phyloP scores from a whole-genome alignment of 2,888 invertebrate species.

The Drosophila quinaria region DNA sequence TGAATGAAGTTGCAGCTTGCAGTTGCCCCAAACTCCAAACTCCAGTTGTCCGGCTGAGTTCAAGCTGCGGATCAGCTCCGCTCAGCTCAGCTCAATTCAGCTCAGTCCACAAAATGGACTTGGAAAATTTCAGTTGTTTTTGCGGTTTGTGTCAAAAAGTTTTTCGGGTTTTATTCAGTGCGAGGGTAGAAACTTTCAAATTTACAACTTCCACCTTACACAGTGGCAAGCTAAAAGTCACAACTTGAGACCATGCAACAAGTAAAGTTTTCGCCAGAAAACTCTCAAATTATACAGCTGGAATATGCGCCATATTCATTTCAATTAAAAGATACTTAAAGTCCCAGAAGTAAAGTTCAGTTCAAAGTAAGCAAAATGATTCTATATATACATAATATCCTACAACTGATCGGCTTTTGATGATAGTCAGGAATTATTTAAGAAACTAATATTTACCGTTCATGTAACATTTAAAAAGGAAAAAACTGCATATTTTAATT shows the following conservation, averaged over 20 bases:
- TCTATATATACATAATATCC: not conserved
- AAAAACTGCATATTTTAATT: no score
- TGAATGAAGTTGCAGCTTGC: slow-evolving; percentile 41
- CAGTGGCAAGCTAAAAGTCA: slow-evolving; percentile 41
- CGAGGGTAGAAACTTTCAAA: slow-evolving; percentile 45
- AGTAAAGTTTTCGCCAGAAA: slow-evolving; percentile 39
- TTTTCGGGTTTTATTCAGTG: slow-evolving; percentile 34
- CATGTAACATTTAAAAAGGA: no score
- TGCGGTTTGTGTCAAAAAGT: slow-evolving; percentile 45
- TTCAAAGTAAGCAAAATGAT: slow-evolving; percentile 3
- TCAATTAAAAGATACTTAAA: slow-evolving; percentile 53
- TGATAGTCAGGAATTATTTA: not conserved
- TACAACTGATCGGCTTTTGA: slow-evolving; percentile 3
- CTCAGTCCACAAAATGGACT: slow-evolving; percentile 58
- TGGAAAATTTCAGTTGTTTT: slow-evolving; percentile 54
- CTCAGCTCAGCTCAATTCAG: slow-evolving; percentile 44
- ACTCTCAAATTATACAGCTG: slow-evolving; percentile 2
- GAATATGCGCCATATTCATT: slow-evolving; percentile 41
- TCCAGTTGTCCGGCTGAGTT: slow-evolving; percentile 47
- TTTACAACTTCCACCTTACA: slow-evolving; percentile 53
- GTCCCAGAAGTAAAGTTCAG: not conserved
- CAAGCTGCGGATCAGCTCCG: slow-evolving; percentile 49
- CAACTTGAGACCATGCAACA: slow-evolving; percentile 48
- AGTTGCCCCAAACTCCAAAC: slow-evolving; percentile 21
- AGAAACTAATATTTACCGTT: not conserved